A percentile compares a stretch with the other conserved stretches of the same genome.
These are phyloP conservation scores for Pogonocichla stellata DNA, from an alignment of 2,113 vertebrate genomes.

Conservation along the genomic window DNA sequence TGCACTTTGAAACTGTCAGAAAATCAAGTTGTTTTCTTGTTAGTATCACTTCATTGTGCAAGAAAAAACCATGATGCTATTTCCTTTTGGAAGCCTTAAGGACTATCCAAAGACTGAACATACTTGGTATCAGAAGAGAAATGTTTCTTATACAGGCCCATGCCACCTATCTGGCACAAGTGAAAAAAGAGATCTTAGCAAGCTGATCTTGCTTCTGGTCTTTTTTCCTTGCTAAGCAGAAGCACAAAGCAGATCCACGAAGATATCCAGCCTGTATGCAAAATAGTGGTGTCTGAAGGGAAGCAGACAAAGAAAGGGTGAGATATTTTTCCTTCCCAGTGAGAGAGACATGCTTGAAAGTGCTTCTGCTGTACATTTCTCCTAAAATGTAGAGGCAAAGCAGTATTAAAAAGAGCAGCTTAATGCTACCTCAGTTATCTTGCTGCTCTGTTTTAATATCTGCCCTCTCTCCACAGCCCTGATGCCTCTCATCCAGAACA, in stretches of 20 bases:
- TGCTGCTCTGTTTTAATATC: rapidly evolving
- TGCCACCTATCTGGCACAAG: rapidly evolving
- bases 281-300: not conserved
- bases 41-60: too few relatives aligned
- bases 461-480: rapidly evolving
- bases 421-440: not conserved
- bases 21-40: not conserved
- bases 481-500: not conserved
- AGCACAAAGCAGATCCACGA: not conserved
- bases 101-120: not conserved
- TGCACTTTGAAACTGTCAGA: not conserved
- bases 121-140: not conserved
- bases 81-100: not conserved
- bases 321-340: not conserved
- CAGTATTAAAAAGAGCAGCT: not conserved
- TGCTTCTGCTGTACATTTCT: not conserved
- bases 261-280: rapidly evolving
- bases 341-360: not conserved
- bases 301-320: not conserved
- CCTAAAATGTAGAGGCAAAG: not conserved
- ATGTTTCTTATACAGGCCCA: not conserved
- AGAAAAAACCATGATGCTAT: not conserved
- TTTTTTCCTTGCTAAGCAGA: not conserved
- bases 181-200: not conserved
- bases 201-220: not conserved